phyloP scores from a whole-genome alignment of 1,140 invertebrate species.

The Drosophila trapezifrons region DNA sequence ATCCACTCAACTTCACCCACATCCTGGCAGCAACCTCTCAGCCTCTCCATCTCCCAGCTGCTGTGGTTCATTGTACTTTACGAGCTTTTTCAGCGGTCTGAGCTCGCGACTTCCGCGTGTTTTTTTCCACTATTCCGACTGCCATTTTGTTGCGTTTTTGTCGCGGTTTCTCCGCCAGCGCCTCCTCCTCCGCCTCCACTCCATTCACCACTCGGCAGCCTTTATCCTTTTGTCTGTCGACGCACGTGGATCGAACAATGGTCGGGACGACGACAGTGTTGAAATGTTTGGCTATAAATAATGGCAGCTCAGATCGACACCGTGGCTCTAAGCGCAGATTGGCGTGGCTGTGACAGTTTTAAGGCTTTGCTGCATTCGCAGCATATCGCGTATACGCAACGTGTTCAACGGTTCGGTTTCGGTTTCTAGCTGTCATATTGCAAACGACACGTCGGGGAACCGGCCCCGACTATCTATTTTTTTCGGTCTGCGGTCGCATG shows the following conservation, averaged over 20 bases:
- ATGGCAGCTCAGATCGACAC: conserved; percentile 54
- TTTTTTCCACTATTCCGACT: conserved; percentile 54
- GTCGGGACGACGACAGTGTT: conserved; percentile 44
- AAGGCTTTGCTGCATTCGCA: conserved; percentile 47
- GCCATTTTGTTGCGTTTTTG: conserved; percentile 75
- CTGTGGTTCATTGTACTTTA: conserved; percentile 78
- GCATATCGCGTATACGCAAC: conserved; percentile 64
- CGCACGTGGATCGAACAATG: conserved; percentile 70
- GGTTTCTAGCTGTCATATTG: conserved; percentile 57
- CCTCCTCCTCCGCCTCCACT: conserved; percentile 1
- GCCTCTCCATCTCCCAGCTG: conserved; percentile 12
- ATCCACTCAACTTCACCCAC: conserved; percentile 70
- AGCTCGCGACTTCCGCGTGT: conserved; percentile 67
- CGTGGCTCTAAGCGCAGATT: conserved; percentile 39
- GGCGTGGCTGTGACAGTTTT: conserved; percentile 35
- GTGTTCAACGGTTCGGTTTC: conserved; percentile 26
- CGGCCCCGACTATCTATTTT: conserved; percentile 11
- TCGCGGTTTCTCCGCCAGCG: conserved; percentile 26
- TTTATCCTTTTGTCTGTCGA: conserved; percentile 23
- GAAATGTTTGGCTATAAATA: conserved; percentile 80
- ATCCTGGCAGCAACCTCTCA: conserved; percentile 14
- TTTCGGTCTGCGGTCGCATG: conserved; percentile 52
- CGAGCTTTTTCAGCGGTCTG: conserved; percentile 50
- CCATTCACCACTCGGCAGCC: background rate
- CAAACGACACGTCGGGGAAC: conserved; percentile 68